phyloP scores from a whole-genome alignment of 1,140 invertebrate genomes.

The Coelopa frigida region DNA sequence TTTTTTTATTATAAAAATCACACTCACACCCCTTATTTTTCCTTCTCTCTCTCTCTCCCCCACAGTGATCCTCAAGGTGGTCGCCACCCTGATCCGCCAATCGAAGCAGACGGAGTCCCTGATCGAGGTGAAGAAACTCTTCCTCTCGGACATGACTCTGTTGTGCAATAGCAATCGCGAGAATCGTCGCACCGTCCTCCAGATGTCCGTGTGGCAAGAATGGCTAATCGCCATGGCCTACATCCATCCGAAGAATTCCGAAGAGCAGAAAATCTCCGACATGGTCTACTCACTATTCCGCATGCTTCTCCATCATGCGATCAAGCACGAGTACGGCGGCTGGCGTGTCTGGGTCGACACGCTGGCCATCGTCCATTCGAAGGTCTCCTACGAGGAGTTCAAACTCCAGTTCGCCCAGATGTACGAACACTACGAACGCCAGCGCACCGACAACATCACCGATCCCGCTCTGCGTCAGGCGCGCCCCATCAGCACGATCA shows the following conservation, averaged over 20 bases:
- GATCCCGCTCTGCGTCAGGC: conserved; percentile 87
- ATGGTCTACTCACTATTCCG: conserved; percentile 97
- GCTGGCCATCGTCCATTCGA: conserved; percentile 97
- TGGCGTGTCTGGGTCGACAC: conserved; percentile 99
- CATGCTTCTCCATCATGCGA: conserved; percentile 97
- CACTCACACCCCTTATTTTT: conserved; percentile 7
- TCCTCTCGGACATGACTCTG: conserved; percentile 94
- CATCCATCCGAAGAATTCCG: conserved; percentile 90
- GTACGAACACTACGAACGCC: conserved; percentile 94
- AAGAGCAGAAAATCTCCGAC: conserved; percentile 94
- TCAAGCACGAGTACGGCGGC: conserved; percentile 99
- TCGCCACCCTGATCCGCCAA: conserved; percentile 92
- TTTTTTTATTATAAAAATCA: too few relatives aligned
- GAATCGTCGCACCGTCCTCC: conserved; percentile 91
- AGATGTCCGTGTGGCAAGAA: conserved; percentile 99
- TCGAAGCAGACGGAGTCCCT: conserved; percentile 88
- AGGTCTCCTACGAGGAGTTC: conserved; percentile 97
- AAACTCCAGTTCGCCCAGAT: conserved; percentile 92
- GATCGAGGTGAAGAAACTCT: conserved; percentile 91
- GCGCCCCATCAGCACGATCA: conserved; percentile 91
- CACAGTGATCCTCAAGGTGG: conserved; percentile 97
- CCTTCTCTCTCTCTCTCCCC: conserved; percentile 23
- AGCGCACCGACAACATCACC: conserved; percentile 87
- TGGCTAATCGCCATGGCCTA: conserved; percentile 99
- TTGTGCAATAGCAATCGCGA: conserved; percentile 96